Evolutionary conservation across 2,113 vertebrate genomes (phyloP).

Genomic region (Lanius collurio): DNA sequence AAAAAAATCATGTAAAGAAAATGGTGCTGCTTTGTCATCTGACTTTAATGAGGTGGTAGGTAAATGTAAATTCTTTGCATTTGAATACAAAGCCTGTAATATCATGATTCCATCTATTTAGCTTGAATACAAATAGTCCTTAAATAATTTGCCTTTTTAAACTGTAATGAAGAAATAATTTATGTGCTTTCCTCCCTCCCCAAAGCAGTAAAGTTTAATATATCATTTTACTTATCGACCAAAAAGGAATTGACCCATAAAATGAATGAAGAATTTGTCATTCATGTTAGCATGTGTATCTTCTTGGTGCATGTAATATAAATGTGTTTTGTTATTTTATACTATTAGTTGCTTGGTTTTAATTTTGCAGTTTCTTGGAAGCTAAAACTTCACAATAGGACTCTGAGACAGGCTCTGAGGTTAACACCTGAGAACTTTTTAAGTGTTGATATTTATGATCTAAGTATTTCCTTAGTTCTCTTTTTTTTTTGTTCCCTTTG

Average conservation of each 20-base stretch:
- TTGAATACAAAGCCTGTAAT: constrained; percentile 8
- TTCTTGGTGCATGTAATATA: neutral
- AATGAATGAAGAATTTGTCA: neutral
- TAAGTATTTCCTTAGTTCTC: neutral
- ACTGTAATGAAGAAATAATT: neutral
- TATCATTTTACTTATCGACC: neutral
- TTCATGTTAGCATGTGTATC: neutral
- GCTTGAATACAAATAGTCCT: constrained; percentile 13
- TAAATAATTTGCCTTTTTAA: constrained; percentile 42
- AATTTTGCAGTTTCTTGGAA: neutral
- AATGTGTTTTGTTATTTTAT: neutral
- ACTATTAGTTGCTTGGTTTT: neutral
- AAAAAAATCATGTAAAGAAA: neutral
- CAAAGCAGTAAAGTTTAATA: neutral
- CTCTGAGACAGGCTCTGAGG: neutral
- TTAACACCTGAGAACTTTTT: neutral
- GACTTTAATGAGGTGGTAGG: constrained; percentile 11
- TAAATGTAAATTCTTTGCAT: constrained; percentile 27
- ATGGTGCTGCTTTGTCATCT: neutral
- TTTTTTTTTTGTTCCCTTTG: neutral
- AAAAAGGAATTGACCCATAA: neutral
- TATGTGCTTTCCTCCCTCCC: neutral
- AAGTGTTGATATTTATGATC: neutral
- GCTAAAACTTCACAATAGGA: neutral
- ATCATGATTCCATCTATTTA: neutral